Evolutionary conservation across 2,888 invertebrate genomes (phyloP), one percentile per base, ranked within the genome.

Genomic region (Onchidella celtica): DNA sequence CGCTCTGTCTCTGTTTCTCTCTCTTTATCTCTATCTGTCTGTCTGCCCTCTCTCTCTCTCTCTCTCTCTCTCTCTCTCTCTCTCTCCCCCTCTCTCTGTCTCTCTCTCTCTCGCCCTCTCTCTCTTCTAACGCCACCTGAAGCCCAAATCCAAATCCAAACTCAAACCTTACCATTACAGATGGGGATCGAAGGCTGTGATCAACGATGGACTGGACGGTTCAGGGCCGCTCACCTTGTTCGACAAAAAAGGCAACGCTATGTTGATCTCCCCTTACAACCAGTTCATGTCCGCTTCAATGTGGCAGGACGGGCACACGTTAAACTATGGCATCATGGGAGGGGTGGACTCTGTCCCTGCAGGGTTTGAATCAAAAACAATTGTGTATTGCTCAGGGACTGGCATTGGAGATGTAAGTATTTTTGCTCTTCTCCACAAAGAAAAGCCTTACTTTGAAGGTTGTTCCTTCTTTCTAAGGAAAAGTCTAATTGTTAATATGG

Each of bases 321-420:
- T 85, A 38, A 78, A 79, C 36, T 90, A 87, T 87, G 91, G 91
- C 14, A 83, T 89, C 0, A 90, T 89, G 89, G 90, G 91, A 57
- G 89, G 88, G 0, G 88, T 89, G 14, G 84, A 86, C 32, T 36
- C 77, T 47, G 72, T 88, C 3, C 87, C 87, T 14, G 55, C 76
- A 2, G 83, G 83, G 0, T 88, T 87, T 74, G 79, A 81, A 2
- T 83, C 85, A n/a, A 83, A 84, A 68, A 89, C 88, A 11, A 84
- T 91, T 3, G 79, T 89, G n/a, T 86, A 86, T 61, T 88, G 87
- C 69, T 84, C 81, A 3, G 36, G 70, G 0, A 24, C 72, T 1
- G 89, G 90, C 0, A 88, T 90, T 3, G 89, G 89, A 65, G 84
- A 88, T 85, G 90, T 90, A 78, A 63, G 80, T 66, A 38, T 57